These are phyloP conservation scores for Zele albiditarsus DNA, from an alignment of 2,888 invertebrate species.

Conservation along the genomic window DNA sequence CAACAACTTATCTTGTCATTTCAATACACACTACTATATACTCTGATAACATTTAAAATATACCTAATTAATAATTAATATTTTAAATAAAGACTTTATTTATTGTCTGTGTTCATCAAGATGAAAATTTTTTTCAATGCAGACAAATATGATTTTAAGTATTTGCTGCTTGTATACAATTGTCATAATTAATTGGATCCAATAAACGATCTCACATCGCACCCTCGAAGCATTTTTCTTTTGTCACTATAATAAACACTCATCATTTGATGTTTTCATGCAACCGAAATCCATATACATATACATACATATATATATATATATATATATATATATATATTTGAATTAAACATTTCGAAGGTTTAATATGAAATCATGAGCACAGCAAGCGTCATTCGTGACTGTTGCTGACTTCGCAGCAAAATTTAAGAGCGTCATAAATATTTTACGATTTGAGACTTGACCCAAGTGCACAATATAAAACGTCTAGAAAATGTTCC, in stretches of 20 bases:
- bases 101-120: slow-evolving; percentile 21
- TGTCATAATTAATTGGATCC: slow-evolving; percentile 38
- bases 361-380: slow-evolving; percentile 1
- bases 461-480: not conserved
- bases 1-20: no score
- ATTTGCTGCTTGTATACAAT: slow-evolving; percentile 6
- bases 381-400: not conserved
- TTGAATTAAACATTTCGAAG: slow-evolving; percentile 15
- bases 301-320: not conserved
- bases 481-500: not conserved
- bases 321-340: not conserved
- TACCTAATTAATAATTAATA: not conserved
- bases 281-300: not conserved
- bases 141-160: slow-evolving; percentile 42
- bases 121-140: slow-evolving; percentile 33
- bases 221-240: slow-evolving; percentile 5
- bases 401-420: slow-evolving; percentile 4
- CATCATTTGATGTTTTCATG: not conserved
- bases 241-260: slow-evolving; percentile 2
- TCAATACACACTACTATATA: no score
- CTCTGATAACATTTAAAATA: no score
- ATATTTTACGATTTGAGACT: slow-evolving; percentile 11
- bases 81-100: not conserved
- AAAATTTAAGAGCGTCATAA: slow-evolving; percentile 22
- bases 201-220: slow-evolving; percentile 23